Conservation (phyloP, 2,888 invertebrate species). For the Cecidostiba fungosa region DNA sequence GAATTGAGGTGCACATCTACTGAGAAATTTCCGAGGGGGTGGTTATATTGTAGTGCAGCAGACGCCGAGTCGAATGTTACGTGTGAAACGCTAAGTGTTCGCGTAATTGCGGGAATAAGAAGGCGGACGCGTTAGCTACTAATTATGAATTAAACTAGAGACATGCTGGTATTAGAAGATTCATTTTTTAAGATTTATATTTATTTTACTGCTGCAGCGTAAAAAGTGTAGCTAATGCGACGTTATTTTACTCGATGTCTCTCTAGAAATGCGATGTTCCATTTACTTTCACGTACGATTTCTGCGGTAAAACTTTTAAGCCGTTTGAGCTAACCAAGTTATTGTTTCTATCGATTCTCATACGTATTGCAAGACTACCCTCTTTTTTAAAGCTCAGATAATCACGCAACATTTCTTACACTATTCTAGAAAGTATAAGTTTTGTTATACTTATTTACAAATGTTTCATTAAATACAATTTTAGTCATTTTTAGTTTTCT, state of each 20-base stretch:
- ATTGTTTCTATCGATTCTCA: conserved; percentile 41
- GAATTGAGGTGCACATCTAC: background rate
- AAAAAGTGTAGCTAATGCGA: background rate
- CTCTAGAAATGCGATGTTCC: background rate
- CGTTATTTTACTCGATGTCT: background rate
- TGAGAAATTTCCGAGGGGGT: background rate
- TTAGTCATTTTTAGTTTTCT: no score
- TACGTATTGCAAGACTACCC: background rate
- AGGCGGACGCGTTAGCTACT: background rate
- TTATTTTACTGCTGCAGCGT: no score
- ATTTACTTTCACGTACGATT: background rate
- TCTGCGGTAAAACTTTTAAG: conserved; percentile 26
- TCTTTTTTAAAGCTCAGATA: background rate
- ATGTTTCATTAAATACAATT: no score
- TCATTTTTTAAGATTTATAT: no score
- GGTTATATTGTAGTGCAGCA: background rate
- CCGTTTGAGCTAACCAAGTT: conserved; percentile 33
- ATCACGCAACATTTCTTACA: background rate
- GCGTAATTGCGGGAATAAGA: background rate
- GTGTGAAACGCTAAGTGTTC: background rate
- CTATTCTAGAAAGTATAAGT: background rate
- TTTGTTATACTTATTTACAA: background rate
- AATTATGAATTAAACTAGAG: background rate
- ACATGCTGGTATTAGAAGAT: background rate
- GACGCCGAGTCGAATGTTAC: background rate